Evolutionary conservation across 2,113 vertebrate species (phyloP).

Genomic region (Sapajus apella): DNA sequence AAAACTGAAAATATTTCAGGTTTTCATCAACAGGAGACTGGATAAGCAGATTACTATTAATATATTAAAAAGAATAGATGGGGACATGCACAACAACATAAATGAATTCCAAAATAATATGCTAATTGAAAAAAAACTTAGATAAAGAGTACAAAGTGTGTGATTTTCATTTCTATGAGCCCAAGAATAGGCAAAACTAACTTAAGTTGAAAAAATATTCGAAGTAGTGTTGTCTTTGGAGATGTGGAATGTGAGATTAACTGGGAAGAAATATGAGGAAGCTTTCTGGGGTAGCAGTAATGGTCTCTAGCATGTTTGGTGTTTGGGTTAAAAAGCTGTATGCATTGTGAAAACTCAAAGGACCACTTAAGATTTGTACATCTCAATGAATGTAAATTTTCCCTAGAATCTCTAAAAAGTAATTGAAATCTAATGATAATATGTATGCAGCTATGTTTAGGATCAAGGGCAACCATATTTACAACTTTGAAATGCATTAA

Average conservation of each 20-base stretch:
- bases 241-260: background rate
- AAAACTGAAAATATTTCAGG: background rate
- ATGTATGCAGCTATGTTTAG: background rate
- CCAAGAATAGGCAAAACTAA: background rate
- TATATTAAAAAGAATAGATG: background rate
- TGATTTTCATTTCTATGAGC: background rate
- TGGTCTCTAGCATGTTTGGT: background rate
- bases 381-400: background rate
- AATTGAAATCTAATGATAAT: background rate
- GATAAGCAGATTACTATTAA: background rate
- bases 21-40: background rate
- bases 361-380: background rate
- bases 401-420: background rate
- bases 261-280: background rate
- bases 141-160: background rate
- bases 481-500: background rate
- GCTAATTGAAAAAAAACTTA: background rate
- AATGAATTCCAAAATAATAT: background rate
- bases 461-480: background rate
- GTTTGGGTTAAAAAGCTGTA: background rate
- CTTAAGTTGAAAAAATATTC: background rate
- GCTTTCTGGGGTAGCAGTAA: background rate
- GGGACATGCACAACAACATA: background rate
- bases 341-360: background rate
- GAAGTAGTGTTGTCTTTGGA: background rate